Evolutionary conservation across 2,113 vertebrate genomes (phyloP).

Genomic region (Gymnorhina tibicen): DNA sequence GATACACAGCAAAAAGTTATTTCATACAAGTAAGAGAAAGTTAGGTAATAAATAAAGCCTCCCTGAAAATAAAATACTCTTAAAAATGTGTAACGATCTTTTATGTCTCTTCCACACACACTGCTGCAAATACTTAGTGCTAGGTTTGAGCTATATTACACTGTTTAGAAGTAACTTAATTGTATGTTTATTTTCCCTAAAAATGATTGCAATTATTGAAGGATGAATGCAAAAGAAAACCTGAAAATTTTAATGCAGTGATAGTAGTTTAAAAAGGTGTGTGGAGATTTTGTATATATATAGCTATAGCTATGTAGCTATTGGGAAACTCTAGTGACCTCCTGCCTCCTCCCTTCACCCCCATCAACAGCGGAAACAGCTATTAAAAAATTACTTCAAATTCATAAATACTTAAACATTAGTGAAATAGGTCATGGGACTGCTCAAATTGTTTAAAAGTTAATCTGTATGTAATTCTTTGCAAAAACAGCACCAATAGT

Average conservation of each 20-base stretch:
- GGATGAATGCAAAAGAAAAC: neutral
- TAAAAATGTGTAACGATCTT: neutral
- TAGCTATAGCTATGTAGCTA: neutral
- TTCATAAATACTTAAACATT: neutral
- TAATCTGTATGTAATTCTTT: neutral
- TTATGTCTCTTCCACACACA: neutral
- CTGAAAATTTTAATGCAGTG: neutral
- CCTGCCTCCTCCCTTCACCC: fast-evolving
- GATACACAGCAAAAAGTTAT: neutral
- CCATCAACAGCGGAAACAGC: neutral
- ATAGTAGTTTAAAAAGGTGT: neutral
- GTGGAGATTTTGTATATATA: no score
- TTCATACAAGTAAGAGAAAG: neutral
- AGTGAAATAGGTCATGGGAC: neutral
- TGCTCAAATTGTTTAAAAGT: neutral
- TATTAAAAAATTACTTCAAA: neutral
- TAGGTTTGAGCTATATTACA: neutral
- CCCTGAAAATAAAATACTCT: neutral
- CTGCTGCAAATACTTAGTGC: neutral
- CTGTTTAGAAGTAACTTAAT: neutral
- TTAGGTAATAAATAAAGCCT: neutral
- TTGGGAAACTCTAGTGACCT: neutral
- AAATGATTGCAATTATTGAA: neutral
- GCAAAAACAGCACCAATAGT: neutral
- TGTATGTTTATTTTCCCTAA: neutral